Percentiles rank a stretch among this genome's conserved stretches.
phyloP scores from a whole-genome alignment of 64 coral and sea anemone species.

The Pocillopora verrucosa region DNA sequence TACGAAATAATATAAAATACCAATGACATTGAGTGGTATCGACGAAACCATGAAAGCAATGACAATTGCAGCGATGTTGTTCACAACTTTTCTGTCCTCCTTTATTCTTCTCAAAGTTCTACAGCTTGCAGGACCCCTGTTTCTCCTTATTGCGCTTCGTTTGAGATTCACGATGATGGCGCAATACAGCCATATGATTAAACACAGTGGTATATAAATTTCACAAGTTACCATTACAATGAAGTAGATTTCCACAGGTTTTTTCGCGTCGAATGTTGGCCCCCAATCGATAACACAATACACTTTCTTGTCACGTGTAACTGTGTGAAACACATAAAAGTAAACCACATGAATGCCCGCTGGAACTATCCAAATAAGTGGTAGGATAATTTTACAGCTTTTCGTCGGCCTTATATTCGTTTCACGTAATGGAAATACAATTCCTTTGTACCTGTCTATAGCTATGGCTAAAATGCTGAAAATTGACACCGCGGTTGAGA shows the following conservation, averaged over 20 bases:
- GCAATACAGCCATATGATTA: conserved; percentile 4
- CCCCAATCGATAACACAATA: conserved; percentile 23
- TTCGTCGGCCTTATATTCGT: neutral
- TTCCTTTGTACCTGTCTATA: conserved; percentile 20
- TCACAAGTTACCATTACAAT: neutral
- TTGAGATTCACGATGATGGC: conserved; percentile 14
- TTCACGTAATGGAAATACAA: conserved; percentile 19
- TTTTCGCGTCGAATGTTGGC: neutral
- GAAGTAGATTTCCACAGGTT: neutral
- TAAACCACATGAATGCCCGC: conserved; percentile 22
- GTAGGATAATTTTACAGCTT: neutral
- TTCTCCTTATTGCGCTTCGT: neutral
- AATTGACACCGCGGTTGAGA: conserved; percentile 44
- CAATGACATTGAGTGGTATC: conserved; percentile 16
- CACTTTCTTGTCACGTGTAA: neutral
- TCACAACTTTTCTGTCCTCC: conserved; percentile 22
- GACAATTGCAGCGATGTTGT: conserved; percentile 14
- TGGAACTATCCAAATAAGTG: conserved; percentile 29
- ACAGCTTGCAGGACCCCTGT: neutral
- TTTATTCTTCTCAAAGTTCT: neutral
- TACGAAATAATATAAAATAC: neutral
- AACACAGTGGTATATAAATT: conserved; percentile 15
- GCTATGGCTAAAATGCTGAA: conserved; percentile 26
- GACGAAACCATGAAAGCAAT: conserved; percentile 23
- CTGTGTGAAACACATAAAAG: conserved; percentile 20